phyloP scores from a whole-genome alignment of 2,797 vertebrate genomes.

The Carapus acus region DNA sequence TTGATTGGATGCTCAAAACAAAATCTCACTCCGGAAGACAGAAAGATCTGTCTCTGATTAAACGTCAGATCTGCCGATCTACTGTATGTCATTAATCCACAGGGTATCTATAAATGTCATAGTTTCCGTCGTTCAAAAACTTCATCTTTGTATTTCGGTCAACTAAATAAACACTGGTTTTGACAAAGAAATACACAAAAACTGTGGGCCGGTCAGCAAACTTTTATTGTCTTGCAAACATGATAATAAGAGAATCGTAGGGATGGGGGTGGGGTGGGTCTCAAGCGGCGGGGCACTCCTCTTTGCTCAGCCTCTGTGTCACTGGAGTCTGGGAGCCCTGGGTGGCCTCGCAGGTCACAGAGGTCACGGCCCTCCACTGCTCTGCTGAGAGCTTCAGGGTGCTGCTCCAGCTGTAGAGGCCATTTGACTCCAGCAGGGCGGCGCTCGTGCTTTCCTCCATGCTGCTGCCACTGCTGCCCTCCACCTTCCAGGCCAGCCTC shows the following conservation, averaged over 20 bases:
- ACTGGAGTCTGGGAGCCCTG: conserved; percentile 32
- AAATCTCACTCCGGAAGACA: no score
- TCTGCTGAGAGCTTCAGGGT: conserved; percentile 34
- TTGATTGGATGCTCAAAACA: no score
- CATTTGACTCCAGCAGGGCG: conserved; percentile 33
- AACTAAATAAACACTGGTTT: no score
- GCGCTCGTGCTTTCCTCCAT: conserved; percentile 23
- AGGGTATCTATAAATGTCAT: no score
- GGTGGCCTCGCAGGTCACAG: conserved; percentile 40
- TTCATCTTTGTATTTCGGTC: no score
- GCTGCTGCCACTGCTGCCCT: conserved; percentile 18
- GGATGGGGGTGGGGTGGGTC: not conserved
- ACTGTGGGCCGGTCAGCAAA: no score
- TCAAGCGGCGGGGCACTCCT: conserved; percentile 53
- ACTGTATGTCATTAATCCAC: no score
- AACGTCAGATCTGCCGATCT: no score
- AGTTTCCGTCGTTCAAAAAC: no score
- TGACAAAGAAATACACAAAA: no score
- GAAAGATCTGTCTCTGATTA: no score
- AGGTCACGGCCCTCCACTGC: conserved; percentile 25
- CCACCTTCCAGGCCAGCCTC: conserved; percentile 48
- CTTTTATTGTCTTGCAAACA: no score
- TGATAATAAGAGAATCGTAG: not conserved
- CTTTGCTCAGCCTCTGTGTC: conserved; percentile 25
- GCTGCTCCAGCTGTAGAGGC: conserved; percentile 47